Percentiles rank a stretch among this genome's conserved stretches.
These are phyloP conservation scores for Lithobates sylvaticus DNA, from an alignment of 2,797 vertebrate species.

Conservation along the genomic window DNA sequence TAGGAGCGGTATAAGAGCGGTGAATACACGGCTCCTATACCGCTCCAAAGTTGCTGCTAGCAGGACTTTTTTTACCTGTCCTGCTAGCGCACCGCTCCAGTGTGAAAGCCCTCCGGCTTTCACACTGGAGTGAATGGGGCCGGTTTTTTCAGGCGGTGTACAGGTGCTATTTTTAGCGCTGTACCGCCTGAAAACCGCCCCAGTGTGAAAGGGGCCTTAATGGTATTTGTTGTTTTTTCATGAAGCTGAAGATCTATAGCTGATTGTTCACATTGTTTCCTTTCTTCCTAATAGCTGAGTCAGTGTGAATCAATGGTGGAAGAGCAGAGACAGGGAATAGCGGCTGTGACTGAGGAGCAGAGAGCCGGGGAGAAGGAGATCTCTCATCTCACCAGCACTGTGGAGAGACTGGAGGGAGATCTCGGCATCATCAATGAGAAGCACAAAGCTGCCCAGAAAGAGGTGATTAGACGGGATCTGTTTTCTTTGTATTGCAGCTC, in stretches of 20 bases:
- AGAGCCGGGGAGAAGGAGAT: conserved; percentile 53
- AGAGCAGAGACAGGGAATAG: conserved; percentile 63
- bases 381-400: conserved; percentile 41
- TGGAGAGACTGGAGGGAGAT: conserved; percentile 55
- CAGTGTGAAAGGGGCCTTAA: no score
- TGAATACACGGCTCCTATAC: no score
- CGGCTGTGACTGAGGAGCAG: conserved; percentile 59
- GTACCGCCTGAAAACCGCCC: no score
- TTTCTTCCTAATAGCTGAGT: conserved; percentile 20
- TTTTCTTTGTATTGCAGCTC: neutral
- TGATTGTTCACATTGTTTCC: neutral
- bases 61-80: no score
- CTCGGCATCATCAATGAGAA: conserved; percentile 62
- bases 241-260: neutral
- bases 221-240: no score
- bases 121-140: no score
- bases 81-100: no score
- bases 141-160: no score
- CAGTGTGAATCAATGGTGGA: conserved; percentile 37
- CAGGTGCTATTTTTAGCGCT: no score
- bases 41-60: no score
- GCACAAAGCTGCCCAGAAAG: conserved; percentile 62
- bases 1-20: no score
- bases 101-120: no score
- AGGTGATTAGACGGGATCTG: conserved; percentile 22